These are phyloP conservation scores for Dicentrarchus labrax DNA, from an alignment of 2,113 vertebrate species.

Conservation along the genomic window DNA sequence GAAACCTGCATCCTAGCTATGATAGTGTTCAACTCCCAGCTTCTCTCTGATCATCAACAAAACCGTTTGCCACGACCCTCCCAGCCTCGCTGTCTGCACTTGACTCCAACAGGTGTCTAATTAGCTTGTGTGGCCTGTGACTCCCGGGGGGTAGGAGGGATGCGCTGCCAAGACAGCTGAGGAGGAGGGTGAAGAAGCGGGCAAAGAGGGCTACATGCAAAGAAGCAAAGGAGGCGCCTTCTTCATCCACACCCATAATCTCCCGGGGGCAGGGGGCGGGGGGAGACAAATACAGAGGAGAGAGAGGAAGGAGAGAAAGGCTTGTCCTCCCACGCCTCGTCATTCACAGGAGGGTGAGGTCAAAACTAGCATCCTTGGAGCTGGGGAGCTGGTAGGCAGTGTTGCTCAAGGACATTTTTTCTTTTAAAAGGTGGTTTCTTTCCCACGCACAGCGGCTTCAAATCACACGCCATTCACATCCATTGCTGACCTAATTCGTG, in stretches of 20 bases:
- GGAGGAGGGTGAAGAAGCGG: constrained; percentile 38
- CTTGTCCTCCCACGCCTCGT: constrained; percentile 22
- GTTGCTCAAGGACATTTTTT: constrained; percentile 31
- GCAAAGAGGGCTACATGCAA: constrained; percentile 22
- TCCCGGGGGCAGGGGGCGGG: constrained; percentile 1
- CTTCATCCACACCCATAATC: constrained; percentile 41
- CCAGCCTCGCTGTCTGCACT: constrained; percentile 55
- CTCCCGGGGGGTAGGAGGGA: constrained; percentile 50
- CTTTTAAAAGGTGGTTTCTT: background rate
- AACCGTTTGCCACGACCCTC: constrained; percentile 45
- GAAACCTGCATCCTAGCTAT: constrained; percentile 20
- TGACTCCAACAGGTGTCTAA: constrained; percentile 80
- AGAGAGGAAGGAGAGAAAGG: constrained; percentile 11
- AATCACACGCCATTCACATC: background rate
- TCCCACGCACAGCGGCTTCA: constrained; percentile 2
- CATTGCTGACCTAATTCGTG: constrained; percentile 13
- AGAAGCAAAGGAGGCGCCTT: background rate
- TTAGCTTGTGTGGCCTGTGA: constrained; percentile 73
- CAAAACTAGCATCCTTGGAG: constrained; percentile 6
- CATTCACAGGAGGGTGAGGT: constrained; percentile 29
- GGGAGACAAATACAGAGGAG: constrained; percentile 6
- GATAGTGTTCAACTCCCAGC: constrained; percentile 40
- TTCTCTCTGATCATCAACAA: constrained; percentile 42
- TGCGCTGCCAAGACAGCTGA: constrained; percentile 72
- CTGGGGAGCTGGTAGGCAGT: background rate